These are phyloP conservation scores for Rhombomys opimus DNA, from an alignment of 2,113 vertebrate genomes.

Conservation along the genomic window DNA sequence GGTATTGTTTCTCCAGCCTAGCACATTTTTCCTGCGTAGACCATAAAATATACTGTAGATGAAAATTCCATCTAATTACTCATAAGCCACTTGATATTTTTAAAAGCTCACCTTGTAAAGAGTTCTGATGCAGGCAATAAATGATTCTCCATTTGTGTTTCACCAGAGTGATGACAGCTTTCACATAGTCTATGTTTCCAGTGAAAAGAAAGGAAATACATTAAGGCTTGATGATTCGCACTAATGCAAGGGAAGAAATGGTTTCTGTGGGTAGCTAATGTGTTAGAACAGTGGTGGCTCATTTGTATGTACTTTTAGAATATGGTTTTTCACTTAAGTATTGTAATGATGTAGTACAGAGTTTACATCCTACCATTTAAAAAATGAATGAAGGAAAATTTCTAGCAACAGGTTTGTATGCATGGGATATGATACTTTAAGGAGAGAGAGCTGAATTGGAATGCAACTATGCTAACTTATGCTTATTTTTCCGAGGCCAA, in stretches of 20 bases:
- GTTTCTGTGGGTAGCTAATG: conserved; percentile 23
- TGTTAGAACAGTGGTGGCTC: not conserved
- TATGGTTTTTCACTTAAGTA: conserved; percentile 39
- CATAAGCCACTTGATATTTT: not conserved
- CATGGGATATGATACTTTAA: not conserved
- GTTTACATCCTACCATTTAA: conserved; percentile 35
- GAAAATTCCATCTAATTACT: conserved; percentile 37
- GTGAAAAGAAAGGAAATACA: conserved; percentile 7
- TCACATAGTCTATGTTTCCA: not conserved
- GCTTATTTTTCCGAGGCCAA: not conserved
- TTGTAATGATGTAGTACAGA: not conserved
- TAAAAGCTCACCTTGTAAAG: conserved; percentile 8
- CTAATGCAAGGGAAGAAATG: conserved; percentile 5
- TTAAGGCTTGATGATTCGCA: not conserved
- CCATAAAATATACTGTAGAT: conserved; percentile 14
- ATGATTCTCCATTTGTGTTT: conserved; percentile 13
- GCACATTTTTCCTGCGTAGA: not conserved
- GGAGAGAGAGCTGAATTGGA: not conserved
- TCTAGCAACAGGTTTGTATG: not conserved
- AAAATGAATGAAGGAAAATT: not conserved
- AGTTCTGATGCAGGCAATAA: not conserved
- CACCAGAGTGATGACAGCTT: not conserved
- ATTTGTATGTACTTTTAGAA: not conserved
- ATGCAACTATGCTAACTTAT: not conserved
- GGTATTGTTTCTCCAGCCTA: not conserved